Percentiles rank a stretch among this genome's conserved stretches.
phyloP scores from a whole-genome alignment of 2,888 invertebrate species.

The Acanthosoma haemorrhoidale region DNA sequence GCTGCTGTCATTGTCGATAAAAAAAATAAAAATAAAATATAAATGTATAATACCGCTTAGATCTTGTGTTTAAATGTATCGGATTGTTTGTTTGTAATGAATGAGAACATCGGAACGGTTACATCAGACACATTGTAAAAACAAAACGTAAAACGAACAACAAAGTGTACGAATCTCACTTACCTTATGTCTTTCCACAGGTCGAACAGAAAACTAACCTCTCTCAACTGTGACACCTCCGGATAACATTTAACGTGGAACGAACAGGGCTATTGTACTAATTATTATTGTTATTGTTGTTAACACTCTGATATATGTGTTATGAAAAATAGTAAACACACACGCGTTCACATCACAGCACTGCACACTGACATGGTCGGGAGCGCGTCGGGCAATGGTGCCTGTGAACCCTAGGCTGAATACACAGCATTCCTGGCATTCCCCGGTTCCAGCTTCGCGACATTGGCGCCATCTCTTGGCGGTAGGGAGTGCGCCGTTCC shows the following conservation, averaged over 20 bases:
- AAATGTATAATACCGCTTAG: too few relatives aligned
- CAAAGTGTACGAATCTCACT: background rate
- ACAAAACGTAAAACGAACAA: background rate
- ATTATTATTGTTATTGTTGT: too few relatives aligned
- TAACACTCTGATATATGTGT: too few relatives aligned
- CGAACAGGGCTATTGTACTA: too few relatives aligned
- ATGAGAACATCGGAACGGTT: too few relatives aligned
- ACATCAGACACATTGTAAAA: too few relatives aligned
- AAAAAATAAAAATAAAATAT: background rate
- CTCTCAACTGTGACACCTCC: background rate
- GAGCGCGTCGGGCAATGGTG: background rate
- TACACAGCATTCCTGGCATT: background rate
- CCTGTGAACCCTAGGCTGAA: background rate
- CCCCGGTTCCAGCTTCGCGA: background rate
- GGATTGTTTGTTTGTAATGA: too few relatives aligned
- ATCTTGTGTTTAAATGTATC: too few relatives aligned
- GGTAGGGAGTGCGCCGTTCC: too few relatives aligned
- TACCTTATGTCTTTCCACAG: constrained; percentile 3
- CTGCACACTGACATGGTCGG: background rate
- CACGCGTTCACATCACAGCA: constrained; percentile 10
- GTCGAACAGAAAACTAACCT: background rate
- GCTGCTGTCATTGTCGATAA: background rate
- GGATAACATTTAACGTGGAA: background rate
- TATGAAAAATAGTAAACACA: background rate
- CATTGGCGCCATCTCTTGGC: background rate